These are phyloP conservation scores for Spatula clypeata DNA, from an alignment of 2,797 vertebrate genomes.

Conservation along the genomic window DNA sequence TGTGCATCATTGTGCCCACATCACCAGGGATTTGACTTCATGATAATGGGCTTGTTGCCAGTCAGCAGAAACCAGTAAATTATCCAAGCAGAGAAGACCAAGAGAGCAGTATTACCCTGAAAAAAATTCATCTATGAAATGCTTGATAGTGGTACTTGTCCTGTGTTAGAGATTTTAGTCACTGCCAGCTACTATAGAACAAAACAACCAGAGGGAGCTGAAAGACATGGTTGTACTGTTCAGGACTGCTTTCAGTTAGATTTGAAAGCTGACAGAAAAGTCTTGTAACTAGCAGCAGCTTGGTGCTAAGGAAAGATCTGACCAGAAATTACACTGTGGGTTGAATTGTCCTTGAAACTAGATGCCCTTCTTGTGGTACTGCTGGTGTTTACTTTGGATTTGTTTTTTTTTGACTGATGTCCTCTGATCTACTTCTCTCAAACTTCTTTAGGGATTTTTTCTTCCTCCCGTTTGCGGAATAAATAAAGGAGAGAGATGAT, in stretches of 20 bases:
- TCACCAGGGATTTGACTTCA: not conserved
- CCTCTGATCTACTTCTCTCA: not conserved
- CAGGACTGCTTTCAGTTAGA: conserved; percentile 11
- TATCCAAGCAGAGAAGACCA: not conserved
- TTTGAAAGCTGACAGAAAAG: conserved; percentile 43
- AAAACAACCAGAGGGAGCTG: conserved; percentile 2
- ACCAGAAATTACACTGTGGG: not conserved
- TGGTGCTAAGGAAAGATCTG: not conserved
- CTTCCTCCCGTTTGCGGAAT: not conserved
- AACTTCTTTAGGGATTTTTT: conserved; percentile 12
- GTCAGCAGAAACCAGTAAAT: not conserved
- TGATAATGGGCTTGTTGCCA: not conserved
- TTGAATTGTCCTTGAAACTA: not conserved
- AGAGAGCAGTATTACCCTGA: not conserved
- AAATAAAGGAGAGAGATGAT: conserved; percentile 78
- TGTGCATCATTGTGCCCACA: not conserved
- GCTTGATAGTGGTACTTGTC: not conserved
- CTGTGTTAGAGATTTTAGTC: not conserved
- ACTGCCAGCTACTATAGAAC: not conserved
- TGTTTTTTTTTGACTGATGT: not conserved
- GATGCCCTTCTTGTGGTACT: not conserved
- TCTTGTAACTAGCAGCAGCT: not conserved
- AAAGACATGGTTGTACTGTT: conserved; percentile 37
- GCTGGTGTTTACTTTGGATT: not conserved
- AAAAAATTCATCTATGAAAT: not conserved